Conservation (phyloP, 92 coral and sea anemone genomes). For the Siderastrea siderea region DNA sequence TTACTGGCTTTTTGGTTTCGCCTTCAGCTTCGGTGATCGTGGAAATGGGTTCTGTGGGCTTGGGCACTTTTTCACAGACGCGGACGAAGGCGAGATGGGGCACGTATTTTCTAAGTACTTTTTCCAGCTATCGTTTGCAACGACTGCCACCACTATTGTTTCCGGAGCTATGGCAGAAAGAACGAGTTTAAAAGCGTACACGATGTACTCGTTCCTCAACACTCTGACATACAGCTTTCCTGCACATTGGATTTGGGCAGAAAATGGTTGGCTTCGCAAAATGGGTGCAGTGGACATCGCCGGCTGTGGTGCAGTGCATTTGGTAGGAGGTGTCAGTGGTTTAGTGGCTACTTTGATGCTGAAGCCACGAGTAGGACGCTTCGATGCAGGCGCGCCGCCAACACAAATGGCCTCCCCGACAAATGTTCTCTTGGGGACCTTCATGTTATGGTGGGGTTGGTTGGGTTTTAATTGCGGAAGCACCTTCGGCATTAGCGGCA, state of each 20-base stretch:
- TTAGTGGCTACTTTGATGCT: conserved; percentile 83
- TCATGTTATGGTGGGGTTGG: no score
- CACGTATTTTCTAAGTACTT: conserved; percentile 85
- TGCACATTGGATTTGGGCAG: conserved; percentile 86
- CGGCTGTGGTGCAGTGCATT: conserved; percentile 94
- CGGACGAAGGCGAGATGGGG: conserved; percentile 81
- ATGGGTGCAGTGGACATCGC: conserved; percentile 39
- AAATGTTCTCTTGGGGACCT: conserved; percentile 84
- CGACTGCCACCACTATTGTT: no score
- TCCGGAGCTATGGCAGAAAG: conserved; percentile 72
- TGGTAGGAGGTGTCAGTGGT: conserved; percentile 91
- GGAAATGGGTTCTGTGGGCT: conserved; percentile 80
- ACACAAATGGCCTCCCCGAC: conserved; percentile 67
- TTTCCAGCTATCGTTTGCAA: no score
- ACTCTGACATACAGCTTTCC: conserved; percentile 84
- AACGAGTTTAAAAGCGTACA: conserved; percentile 80
- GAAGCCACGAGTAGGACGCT: conserved; percentile 80
- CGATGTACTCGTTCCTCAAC: conserved; percentile 80
- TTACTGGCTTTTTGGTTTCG: conserved; percentile 92
- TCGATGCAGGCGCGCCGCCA: conserved; percentile 60
- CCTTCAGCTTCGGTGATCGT: conserved; percentile 76
- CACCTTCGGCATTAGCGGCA: conserved; percentile 87
- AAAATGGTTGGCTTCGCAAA: conserved; percentile 4
- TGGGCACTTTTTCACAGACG: conserved; percentile 80
- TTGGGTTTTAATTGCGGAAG: conserved; percentile 65